Evolutionary conservation across 2,113 vertebrate species (phyloP).

Genomic region (Emydocephalus ijimae): DNA sequence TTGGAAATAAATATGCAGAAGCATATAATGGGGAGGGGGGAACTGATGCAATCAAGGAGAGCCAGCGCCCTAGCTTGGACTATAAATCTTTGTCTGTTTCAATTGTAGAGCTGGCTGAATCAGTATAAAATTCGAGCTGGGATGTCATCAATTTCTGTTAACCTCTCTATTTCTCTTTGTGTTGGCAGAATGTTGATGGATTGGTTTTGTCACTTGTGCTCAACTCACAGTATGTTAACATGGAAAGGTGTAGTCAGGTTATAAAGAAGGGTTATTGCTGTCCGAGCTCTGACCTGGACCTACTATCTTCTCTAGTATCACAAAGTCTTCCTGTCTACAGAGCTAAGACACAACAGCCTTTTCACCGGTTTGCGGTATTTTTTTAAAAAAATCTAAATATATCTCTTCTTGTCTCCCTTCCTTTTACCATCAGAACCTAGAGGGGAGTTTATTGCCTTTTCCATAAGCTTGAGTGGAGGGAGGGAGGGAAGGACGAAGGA

Average conservation of each 20-base stretch:
- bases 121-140: slow-evolving; percentile 93
- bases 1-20: slow-evolving; percentile 98
- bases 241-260: slow-evolving; percentile 93
- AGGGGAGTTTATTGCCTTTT: slow-evolving; percentile 5
- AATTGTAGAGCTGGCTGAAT: slow-evolving; percentile 92
- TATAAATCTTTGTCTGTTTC: slow-evolving; percentile 99
- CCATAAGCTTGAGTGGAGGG: neutral
- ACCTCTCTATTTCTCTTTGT: slow-evolving; percentile 96
- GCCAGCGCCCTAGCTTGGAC: slow-evolving; percentile 81
- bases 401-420: neutral
- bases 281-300: slow-evolving; percentile 77
- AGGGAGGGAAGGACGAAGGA: neutral
- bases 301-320: slow-evolving; percentile 66
- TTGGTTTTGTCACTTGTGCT: slow-evolving; percentile 98
- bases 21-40: slow-evolving; percentile 63
- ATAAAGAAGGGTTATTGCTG: slow-evolving; percentile 83
- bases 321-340: slow-evolving; percentile 42
- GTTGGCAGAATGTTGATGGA: slow-evolving; percentile 88
- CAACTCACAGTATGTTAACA: slow-evolving; percentile 99
- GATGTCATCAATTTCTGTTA: slow-evolving; percentile 99
- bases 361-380: slow-evolving; percentile 20
- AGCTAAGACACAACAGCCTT: slow-evolving; percentile 26
- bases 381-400: neutral
- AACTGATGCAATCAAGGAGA: slow-evolving; percentile 92
- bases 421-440: neutral